Base-by-base conservation (phyloP, 1,140 invertebrate genomes). In the Rhagoletis zephyria region DNA sequence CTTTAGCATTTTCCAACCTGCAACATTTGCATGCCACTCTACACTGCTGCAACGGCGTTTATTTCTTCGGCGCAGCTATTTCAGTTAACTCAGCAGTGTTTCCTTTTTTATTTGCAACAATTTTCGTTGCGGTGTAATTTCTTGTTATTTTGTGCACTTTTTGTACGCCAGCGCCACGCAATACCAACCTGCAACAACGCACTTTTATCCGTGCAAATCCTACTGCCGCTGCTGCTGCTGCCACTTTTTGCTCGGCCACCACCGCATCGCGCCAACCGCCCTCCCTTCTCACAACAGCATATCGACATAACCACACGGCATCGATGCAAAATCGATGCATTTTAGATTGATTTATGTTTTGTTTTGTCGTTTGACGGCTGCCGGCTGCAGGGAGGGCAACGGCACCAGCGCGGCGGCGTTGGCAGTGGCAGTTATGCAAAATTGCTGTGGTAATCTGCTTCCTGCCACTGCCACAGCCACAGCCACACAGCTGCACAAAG, bases 261-360 rank as follows among this genome's bases (percentile, higher is more conserved):
- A 14, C n/a, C 4, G 48, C 74, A 19, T 12, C 74, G 19, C 74
- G 19, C 74, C 64, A 67, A 9, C 4, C 19, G 30, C 64, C 4
- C 10, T 56, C 16, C 56, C 42, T 9, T 56, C 74, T 59, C 42
- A 30, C 30, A 30, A 0, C 74, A 81, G 9, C 48, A 19, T 56
- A 81, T 51, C 48, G 74, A 30, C 70, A 81, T 56, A 51, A 81
- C 74, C 45, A 42, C 74, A 81, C 51, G 4, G 74, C 74, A n/a
- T 81, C 56, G 48, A 59, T 81, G 74, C 74, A 30, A 81, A 81
- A 81, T 81, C 74, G 74, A 81, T 81, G 74, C 74, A 81, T 81
- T 81, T 74, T 81, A 81, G 74, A 81, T 81, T 81, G 74, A 81
- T 81, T 81, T 81, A 81, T 81, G 74, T 81, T 81, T 81, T 81